These are phyloP conservation scores for Trissolcus basalis DNA, from an alignment of 1,140 invertebrate genomes.

Conservation along the genomic window DNA sequence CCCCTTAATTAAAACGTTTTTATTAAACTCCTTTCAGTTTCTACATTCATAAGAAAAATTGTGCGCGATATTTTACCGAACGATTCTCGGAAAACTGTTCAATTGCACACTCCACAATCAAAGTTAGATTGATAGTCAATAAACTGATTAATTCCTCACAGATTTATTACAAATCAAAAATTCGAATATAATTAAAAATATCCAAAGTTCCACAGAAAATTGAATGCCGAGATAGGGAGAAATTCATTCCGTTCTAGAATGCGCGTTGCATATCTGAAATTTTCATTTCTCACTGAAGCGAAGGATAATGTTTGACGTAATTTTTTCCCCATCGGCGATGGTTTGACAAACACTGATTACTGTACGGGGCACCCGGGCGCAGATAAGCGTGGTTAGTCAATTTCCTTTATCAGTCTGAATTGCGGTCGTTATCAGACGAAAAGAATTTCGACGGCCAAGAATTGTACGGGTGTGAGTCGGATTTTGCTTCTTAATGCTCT, in stretches of 20 bases:
- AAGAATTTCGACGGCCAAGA: conserved; percentile 55
- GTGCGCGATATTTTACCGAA: too few species aligned
- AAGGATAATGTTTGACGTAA: conserved; percentile 11
- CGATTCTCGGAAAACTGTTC: too few species aligned
- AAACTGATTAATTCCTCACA: too few species aligned
- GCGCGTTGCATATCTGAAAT: conserved; percentile 3
- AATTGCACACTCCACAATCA: too few species aligned
- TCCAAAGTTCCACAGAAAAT: too few species aligned
- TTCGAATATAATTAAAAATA: too few species aligned
- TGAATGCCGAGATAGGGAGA: neutral
- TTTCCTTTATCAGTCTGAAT: conserved; percentile 68
- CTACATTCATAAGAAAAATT: too few species aligned
- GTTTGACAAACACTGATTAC: conserved; percentile 66
- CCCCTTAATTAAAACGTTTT: too few species aligned
- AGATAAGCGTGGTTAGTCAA: conserved; percentile 63
- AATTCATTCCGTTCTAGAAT: neutral
- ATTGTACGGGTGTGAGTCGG: conserved; percentile 42
- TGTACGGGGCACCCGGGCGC: conserved; percentile 7
- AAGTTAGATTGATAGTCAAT: too few species aligned
- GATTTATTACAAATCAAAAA: too few species aligned
- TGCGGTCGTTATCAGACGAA: conserved; percentile 65
- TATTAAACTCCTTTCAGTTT: too few species aligned
- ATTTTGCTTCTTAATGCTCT: conserved; percentile 57
- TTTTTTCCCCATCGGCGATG: conserved; percentile 30
- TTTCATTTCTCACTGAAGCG: neutral